Percentiles rank a stretch among this genome's conserved stretches.
These are phyloP conservation scores for Cephalopachus bancanus DNA, from an alignment of 2,797 vertebrate species.

Conservation along the genomic window DNA sequence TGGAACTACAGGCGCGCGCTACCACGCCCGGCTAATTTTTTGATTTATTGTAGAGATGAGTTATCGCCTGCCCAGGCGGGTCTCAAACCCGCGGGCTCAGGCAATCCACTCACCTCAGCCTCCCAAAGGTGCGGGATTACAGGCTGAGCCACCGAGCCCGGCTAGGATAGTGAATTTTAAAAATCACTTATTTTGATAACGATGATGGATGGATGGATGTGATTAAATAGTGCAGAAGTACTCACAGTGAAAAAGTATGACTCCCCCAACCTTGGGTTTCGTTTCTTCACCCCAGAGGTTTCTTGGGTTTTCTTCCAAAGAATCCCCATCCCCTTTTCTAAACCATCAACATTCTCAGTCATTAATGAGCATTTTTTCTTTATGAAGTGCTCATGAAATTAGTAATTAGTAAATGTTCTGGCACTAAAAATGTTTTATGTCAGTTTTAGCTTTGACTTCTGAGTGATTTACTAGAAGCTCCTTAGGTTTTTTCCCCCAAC, in stretches of 20 bases:
- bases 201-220: background rate
- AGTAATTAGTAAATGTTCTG: background rate
- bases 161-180: background rate
- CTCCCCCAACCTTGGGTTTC: background rate
- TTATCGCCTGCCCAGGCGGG: no score
- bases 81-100: no score
- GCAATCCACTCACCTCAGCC: no score
- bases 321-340: background rate
- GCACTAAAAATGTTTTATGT: background rate
- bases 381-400: background rate
- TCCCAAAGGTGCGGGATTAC: no score
- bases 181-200: conserved; percentile 20
- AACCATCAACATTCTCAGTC: background rate
- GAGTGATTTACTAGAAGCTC: background rate
- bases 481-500: background rate
- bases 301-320: background rate
- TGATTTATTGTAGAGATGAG: no score
- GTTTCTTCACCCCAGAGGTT: background rate
- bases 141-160: no score
- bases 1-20: no score
- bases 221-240: background rate
- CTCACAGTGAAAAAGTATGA: background rate
- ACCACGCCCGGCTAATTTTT: no score
- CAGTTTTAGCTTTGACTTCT: background rate
- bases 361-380: background rate